Percentiles rank a stretch among this genome's conserved stretches.
Evolutionary conservation across 2,113 vertebrate species (phyloP).

Genomic region (Oreochromis tanganicae): DNA sequence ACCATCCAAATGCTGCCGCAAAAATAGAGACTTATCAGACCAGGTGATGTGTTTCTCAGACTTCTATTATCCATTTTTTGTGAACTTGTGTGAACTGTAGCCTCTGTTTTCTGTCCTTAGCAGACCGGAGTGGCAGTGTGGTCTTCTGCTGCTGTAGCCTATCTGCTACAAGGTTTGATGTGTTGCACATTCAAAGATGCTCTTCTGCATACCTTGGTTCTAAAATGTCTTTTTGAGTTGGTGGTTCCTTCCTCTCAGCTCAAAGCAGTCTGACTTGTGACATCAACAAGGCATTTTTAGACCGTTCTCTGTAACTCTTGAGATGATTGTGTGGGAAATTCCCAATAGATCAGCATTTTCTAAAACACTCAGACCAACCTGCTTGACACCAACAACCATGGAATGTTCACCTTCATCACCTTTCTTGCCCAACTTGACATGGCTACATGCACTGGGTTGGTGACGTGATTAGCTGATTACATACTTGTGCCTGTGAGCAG

Average conservation of each 20-base stretch:
- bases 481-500: neutral
- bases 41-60: neutral
- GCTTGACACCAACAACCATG: neutral
- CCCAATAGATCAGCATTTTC: neutral
- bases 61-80: neutral
- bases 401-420: neutral
- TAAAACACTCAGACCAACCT: neutral
- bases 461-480: neutral
- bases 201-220: neutral
- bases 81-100: neutral
- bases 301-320: neutral
- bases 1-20: neutral
- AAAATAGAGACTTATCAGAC: neutral
- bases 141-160: neutral
- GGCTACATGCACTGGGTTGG: neutral
- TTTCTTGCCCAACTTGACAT: neutral
- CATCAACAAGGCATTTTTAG: neutral
- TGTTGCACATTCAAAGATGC: neutral
- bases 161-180: neutral
- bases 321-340: neutral
- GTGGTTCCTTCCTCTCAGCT: neutral
- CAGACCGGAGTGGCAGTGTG: neutral
- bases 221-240: neutral
- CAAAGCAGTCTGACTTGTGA: neutral
- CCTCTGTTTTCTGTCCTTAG: neutral